phyloP scores from a whole-genome alignment of 2,888 invertebrate genomes.

The Timema podura region DNA sequence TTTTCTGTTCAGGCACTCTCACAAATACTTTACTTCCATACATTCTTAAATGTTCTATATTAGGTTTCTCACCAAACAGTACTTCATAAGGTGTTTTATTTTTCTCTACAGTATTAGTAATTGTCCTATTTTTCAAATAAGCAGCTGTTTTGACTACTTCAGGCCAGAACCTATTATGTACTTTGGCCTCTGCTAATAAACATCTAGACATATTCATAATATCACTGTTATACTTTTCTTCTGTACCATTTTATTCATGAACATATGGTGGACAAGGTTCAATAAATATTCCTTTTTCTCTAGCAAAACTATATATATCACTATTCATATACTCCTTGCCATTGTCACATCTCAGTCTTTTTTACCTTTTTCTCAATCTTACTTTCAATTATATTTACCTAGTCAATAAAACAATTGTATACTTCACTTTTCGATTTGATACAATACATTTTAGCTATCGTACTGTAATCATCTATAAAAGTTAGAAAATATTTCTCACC shows the following conservation, averaged over 20 bases:
- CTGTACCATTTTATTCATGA: too few species aligned
- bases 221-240: too few species aligned
- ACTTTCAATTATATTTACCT: constrained; percentile 1
- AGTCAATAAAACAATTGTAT: not conserved
- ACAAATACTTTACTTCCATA: not conserved
- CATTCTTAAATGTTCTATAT: not conserved
- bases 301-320: too few species aligned
- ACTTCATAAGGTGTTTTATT: not conserved
- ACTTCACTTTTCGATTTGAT: constrained; percentile 1
- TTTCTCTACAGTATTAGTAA: not conserved
- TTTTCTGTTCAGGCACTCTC: not conserved
- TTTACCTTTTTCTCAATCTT: not conserved
- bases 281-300: too few species aligned
- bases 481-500: too few species aligned
- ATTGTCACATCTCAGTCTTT: not conserved
- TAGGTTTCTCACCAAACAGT: not conserved
- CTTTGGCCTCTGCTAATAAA: too few species aligned
- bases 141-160: too few species aligned
- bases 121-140: not conserved
- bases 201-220: too few species aligned
- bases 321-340: too few species aligned
- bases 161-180: too few species aligned
- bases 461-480: not conserved
- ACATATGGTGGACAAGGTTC: too few species aligned
- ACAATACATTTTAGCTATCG: not conserved